Conservation (phyloP, 2,888 invertebrate species). For the Eupithecia insigniata region DNA sequence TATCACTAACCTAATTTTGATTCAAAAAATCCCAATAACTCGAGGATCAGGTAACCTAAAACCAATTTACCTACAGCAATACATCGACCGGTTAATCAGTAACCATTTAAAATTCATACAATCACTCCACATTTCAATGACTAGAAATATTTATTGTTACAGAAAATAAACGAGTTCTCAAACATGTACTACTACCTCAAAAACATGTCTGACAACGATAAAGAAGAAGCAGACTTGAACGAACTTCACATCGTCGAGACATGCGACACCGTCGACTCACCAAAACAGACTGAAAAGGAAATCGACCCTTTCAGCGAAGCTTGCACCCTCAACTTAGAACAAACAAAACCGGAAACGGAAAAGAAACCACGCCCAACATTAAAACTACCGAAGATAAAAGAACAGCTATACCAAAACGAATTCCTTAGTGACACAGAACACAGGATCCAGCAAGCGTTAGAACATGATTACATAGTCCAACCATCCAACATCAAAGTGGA, state of each 20-base stretch:
- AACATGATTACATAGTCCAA: slow-evolving; percentile 85
- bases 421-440: slow-evolving; percentile 66
- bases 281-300: slow-evolving; percentile 51
- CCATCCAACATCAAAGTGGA: slow-evolving; percentile 86
- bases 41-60: neutral
- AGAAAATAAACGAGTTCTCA: slow-evolving; percentile 94
- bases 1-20: neutral
- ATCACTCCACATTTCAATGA: neutral
- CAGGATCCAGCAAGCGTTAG: slow-evolving; percentile 79
- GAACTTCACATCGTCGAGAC: slow-evolving; percentile 75
- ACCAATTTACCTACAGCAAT: neutral
- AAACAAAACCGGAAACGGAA: slow-evolving; percentile 56
- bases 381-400: slow-evolving; percentile 72
- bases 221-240: slow-evolving; percentile 80
- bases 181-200: slow-evolving; percentile 94
- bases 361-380: slow-evolving; percentile 78
- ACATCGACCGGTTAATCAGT: neutral
- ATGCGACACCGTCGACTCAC: slow-evolving; percentile 74
- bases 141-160: slow-evolving; percentile 55
- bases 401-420: slow-evolving; percentile 81
- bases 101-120: neutral
- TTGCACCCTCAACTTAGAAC: slow-evolving; percentile 76
- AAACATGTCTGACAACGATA: slow-evolving; percentile 87
- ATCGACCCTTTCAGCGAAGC: slow-evolving; percentile 80
- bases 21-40: neutral